Conservation (phyloP, 1,140 invertebrate genomes). For the Lutraria rhynchaena region DNA sequence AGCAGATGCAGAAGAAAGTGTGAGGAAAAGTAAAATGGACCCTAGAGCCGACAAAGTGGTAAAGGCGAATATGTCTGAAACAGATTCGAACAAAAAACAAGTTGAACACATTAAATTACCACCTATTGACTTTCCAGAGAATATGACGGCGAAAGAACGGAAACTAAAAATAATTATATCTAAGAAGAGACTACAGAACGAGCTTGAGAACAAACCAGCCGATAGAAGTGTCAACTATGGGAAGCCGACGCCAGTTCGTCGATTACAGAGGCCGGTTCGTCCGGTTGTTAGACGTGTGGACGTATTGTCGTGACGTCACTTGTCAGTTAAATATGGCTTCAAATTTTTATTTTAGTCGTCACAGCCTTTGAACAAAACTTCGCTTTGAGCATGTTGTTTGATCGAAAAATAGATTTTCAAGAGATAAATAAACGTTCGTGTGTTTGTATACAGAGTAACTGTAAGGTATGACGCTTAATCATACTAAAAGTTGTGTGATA, state of each 20-base stretch:
- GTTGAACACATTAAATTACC: not conserved
- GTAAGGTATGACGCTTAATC: no score
- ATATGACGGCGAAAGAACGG: slow-evolving; percentile 45
- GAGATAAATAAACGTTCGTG: no score
- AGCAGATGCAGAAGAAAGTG: slow-evolving; percentile 37
- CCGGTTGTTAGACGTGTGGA: slow-evolving; percentile 30
- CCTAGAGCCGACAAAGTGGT: not conserved
- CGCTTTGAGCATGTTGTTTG: no score
- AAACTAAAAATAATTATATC: slow-evolving; percentile 55
- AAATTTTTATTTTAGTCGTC: no score
- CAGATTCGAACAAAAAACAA: not conserved
- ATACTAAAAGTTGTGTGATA: no score
- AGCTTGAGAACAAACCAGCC: slow-evolving; percentile 48
- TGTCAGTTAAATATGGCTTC: no score
- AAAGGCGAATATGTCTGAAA: not conserved
- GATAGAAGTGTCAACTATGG: slow-evolving; percentile 53
- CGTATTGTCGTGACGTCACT: no score
- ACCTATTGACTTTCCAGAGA: slow-evolving; percentile 19
- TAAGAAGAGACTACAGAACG: slow-evolving; percentile 48
- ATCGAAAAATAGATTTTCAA: no score
- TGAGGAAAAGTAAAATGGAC: slow-evolving; percentile 12
- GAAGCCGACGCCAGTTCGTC: slow-evolving; percentile 42
- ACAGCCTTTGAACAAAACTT: no score
- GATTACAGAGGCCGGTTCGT: slow-evolving; percentile 41
- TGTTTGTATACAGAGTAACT: no score